Base-by-base conservation (phyloP, 1,140 invertebrate species). In the Artemia franciscana region DNA sequence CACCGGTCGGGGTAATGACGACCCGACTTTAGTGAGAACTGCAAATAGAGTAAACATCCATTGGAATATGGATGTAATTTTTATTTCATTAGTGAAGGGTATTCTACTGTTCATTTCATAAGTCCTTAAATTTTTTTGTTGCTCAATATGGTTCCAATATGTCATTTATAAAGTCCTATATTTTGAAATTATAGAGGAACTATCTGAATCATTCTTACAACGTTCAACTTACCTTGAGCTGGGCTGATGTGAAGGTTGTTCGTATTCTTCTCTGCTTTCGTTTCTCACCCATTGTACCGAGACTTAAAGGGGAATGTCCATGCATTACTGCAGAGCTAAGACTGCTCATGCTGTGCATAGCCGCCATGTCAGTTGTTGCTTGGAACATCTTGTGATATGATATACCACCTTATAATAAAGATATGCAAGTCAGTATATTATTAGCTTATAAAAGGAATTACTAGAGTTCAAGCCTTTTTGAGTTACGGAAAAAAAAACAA, bases 221-320 rank as follows among this genome's bases (percentile, higher is more conserved):
- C 18, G n/a, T 39, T 18, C 9, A 15, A 25, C 24, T 5, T 24
- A 64, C 63, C 74, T 94, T 95, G 28, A 96, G 79, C 74, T 98
- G 94, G 24, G 86, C 87, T 21, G 89, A 92, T 7, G 92, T 95
- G 74, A 97, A 97, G 0, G 93, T 97, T 23, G 93, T 97, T 65
- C 93, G 77, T 73, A 97, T 96, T 66, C 93, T 77, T 30, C 93
- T 76, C 73, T 92, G 89, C 77, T 93, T 93, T 63, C 88, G 76
- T 73, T 92, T 92, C 72, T 92, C 89, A 18, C 39, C 39, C 12
- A 51, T 12, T 15, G 39, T 1, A 12, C 39, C 39, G 12, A 51
- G 39, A 18, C 21, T 51, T 51, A 51, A 51, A 51, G 39, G 12
- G 12, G 39, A 15, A 18, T 51, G 39, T 3, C 39, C 39, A 51